Conservation (phyloP, 2,113 vertebrate species). For the Zosterops lateralis region DNA sequence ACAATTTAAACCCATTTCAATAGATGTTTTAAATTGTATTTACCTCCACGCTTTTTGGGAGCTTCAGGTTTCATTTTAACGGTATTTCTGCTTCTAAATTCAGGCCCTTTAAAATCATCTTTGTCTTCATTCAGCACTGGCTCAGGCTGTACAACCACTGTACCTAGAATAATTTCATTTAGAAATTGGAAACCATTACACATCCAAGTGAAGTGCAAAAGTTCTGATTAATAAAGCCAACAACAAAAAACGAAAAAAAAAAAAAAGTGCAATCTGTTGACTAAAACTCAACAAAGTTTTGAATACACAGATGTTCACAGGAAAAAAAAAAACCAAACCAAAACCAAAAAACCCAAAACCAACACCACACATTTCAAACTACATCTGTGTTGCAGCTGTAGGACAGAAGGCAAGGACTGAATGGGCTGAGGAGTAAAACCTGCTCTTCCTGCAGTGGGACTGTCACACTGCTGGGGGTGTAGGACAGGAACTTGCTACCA, state of each 20-base stretch:
- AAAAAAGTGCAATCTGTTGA: not conserved
- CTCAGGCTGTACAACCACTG: constrained; percentile 93
- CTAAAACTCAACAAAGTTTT: not conserved
- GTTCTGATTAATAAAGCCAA: constrained; percentile 43
- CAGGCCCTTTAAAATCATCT: constrained; percentile 98
- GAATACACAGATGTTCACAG: constrained; percentile 18
- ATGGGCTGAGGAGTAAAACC: not conserved
- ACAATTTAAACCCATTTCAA: constrained; percentile 69
- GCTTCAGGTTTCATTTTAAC: constrained; percentile 90
- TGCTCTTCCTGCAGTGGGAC: not conserved
- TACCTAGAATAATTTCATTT: constrained; percentile 85
- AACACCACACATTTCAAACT: not conserved
- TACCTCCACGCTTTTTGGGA: constrained; percentile 89
- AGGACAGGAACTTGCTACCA: not conserved
- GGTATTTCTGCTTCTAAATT: constrained; percentile 92
- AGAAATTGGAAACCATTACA: constrained; percentile 77
- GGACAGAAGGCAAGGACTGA: not conserved
- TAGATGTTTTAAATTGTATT: constrained; percentile 71
- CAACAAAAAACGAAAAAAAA: not conserved
- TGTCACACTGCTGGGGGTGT: not conserved
- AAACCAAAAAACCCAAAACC: not conserved
- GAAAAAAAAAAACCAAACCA: not conserved
- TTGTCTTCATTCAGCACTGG: constrained; percentile 91
- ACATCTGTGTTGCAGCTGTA: not conserved
- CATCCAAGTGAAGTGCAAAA: constrained; percentile 75